Evolutionary conservation across 2,797 vertebrate genomes (phyloP), one percentile per base, ranked within the genome.

Genomic region (Pangasius sanitwongsei): DNA sequence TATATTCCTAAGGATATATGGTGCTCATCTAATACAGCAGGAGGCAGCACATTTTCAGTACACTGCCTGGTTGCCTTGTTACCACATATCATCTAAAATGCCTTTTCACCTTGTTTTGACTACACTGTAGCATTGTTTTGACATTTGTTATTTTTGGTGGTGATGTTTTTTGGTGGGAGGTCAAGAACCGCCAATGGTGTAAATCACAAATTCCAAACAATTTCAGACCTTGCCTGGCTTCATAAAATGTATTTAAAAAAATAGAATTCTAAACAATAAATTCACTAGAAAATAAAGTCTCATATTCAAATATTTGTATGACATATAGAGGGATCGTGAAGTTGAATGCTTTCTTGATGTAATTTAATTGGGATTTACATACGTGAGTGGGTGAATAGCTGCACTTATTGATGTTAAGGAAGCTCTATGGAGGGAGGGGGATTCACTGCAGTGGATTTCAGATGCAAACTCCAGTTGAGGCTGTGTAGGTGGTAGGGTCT

Each of bases 41-140:
- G 16, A 88, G 55, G 90, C 87, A 89, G 93, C 94, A 94, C 63
- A 92, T 94, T 87, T 93, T 88, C 90, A 91, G 63, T 93, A 91
- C 86, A 89, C 74, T 87, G 72, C 83, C 85, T 92, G 82, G 88
- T 94, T 94, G 90, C 92, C 94, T 91, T 84, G 87, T 89, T 89
- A 91, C 87, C 87, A 55, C 88, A 74, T 31, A 88, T 85, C 90
- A 93, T 86, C 87, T 91, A 89, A 85, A 88, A 92, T 83, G 75
- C 86, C 89, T 28, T 88, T 93, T 88, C 37, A 4, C 55, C 75
- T 83, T 74, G 31, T 59, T 75, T 80, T 67, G 84, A 83, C 78
- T 91, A 2, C 18, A 80, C 50, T 63, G 37, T 86, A 83, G 80
- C 77, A 91, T 91, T 90, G 92, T 92, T 91, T 91, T 92, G 91